Evolutionary conservation across 2,888 invertebrate species (phyloP).

Genomic region (Cremastobaeus sp.): DNA sequence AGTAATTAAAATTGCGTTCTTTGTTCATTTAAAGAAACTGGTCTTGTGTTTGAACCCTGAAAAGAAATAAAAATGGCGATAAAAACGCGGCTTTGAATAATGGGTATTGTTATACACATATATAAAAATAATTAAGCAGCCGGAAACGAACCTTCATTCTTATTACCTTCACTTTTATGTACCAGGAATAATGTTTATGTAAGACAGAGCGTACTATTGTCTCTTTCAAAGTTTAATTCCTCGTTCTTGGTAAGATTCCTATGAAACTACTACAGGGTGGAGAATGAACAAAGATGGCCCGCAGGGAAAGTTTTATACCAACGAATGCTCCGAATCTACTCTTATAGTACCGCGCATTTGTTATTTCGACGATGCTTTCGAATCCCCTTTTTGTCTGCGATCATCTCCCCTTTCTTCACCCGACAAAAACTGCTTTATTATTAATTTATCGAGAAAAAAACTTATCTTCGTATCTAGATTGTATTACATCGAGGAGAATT

Average conservation of each 20-base stretch:
- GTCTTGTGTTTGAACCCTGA: too few relatives aligned
- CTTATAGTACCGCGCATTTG: slow-evolving; percentile 56
- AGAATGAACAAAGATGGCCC: slow-evolving; percentile 65
- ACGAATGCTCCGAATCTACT: slow-evolving; percentile 55
- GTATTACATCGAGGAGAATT: too few relatives aligned
- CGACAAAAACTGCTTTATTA: neutral
- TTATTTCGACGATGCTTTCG: slow-evolving; percentile 54
- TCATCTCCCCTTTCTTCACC: slow-evolving; percentile 36
- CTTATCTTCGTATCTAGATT: too few relatives aligned
- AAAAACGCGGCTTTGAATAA: too few relatives aligned
- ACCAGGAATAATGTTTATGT: slow-evolving; percentile 52
- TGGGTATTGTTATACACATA: too few relatives aligned
- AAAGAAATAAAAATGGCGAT: too few relatives aligned
- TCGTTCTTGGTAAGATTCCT: slow-evolving; percentile 61
- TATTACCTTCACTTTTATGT: slow-evolving; percentile 63
- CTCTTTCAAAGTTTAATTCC: slow-evolving; percentile 70
- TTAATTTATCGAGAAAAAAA: too few relatives aligned
- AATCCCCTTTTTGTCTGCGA: slow-evolving; percentile 39
- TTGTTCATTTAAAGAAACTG: too few relatives aligned
- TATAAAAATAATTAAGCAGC: too few relatives aligned
- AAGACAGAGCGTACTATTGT: slow-evolving; percentile 65
- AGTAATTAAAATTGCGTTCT: slow-evolving; percentile 31
- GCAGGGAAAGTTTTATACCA: slow-evolving; percentile 54
- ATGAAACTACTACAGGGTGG: too few relatives aligned
- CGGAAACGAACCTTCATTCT: slow-evolving; percentile 65